These are phyloP conservation scores for Arctocebus calabarensis DNA, from an alignment of 2,797 vertebrate species.

Conservation along the genomic window DNA sequence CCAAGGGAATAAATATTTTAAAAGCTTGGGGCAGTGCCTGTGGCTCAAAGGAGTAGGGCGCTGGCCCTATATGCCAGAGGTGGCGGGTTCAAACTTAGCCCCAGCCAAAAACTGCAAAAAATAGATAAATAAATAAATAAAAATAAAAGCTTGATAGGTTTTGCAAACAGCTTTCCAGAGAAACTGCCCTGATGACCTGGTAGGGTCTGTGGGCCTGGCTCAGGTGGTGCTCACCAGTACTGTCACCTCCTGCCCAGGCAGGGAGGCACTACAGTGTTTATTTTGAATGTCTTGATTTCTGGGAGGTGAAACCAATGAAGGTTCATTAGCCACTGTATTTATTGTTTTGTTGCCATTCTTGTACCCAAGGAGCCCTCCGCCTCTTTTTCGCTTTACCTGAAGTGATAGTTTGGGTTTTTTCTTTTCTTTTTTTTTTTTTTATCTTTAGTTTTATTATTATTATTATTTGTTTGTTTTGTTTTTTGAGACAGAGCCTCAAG, in stretches of 20 bases:
- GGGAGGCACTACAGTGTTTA: rapidly evolving
- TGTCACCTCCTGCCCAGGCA: neutral
- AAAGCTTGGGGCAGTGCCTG: too few species aligned
- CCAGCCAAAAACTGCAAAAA: too few species aligned
- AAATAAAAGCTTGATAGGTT: neutral
- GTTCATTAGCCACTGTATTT: neutral
- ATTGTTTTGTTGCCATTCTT: neutral
- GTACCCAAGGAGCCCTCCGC: neutral
- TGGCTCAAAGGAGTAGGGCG: too few species aligned
- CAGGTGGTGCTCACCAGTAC: neutral
- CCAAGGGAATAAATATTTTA: too few species aligned
- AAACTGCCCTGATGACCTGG: neutral
- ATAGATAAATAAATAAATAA: too few species aligned
- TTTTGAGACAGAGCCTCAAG: too few species aligned
- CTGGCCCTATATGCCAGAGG: too few species aligned
- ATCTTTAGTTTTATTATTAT: too few species aligned
- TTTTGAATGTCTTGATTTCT: neutral
- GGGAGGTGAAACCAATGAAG: neutral
- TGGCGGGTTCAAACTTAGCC: too few species aligned
- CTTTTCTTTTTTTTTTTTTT: too few species aligned
- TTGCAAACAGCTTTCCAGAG: neutral
- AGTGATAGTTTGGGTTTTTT: neutral
- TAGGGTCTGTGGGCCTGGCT: neutral
- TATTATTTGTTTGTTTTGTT: too few species aligned
- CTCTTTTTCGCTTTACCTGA: neutral